Conservation (phyloP, 2,888 invertebrate genomes). For the Andrena chrysosceles region DNA sequence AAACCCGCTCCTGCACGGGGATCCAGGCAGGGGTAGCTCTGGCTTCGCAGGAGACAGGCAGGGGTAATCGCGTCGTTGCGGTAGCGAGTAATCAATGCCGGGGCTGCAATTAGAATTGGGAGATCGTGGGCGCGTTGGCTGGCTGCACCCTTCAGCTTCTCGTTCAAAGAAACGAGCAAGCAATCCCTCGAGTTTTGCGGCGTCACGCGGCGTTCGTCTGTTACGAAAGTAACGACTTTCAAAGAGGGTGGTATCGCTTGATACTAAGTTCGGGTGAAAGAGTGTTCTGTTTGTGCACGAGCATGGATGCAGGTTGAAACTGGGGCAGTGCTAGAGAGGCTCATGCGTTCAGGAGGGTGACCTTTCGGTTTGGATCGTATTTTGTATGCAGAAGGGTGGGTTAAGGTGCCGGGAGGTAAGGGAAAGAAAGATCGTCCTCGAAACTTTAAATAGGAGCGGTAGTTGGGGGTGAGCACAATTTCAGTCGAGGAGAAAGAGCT, state of each 20-base stretch:
- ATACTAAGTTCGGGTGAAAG: background rate
- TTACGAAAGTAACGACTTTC: background rate
- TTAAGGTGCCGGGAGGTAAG: too few species aligned
- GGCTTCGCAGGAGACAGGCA: too few species aligned
- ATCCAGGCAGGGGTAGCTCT: background rate
- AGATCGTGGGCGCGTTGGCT: too few species aligned
- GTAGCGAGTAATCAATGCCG: too few species aligned
- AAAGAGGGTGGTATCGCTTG: background rate
- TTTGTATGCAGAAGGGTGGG: background rate
- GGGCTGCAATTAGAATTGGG: too few species aligned
- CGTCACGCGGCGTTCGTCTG: background rate
- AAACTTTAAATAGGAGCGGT: too few species aligned
- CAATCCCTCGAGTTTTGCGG: too few species aligned
- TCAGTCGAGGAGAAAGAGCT: background rate
- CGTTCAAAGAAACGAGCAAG: too few species aligned
- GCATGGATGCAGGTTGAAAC: background rate
- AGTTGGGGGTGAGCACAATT: too few species aligned
- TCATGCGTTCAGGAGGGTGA: slow-evolving; percentile 1
- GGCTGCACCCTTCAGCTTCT: too few species aligned
- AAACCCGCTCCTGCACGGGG: background rate
- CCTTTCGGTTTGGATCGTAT: background rate
- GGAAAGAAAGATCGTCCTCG: too few species aligned
- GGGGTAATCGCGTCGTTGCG: too few species aligned
- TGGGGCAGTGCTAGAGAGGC: background rate
- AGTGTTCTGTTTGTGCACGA: slow-evolving; percentile 16